Percentiles rank a stretch among this genome's conserved stretches.
These are phyloP conservation scores for Conger conger DNA, from an alignment of 2,113 vertebrate genomes.

Conservation along the genomic window DNA sequence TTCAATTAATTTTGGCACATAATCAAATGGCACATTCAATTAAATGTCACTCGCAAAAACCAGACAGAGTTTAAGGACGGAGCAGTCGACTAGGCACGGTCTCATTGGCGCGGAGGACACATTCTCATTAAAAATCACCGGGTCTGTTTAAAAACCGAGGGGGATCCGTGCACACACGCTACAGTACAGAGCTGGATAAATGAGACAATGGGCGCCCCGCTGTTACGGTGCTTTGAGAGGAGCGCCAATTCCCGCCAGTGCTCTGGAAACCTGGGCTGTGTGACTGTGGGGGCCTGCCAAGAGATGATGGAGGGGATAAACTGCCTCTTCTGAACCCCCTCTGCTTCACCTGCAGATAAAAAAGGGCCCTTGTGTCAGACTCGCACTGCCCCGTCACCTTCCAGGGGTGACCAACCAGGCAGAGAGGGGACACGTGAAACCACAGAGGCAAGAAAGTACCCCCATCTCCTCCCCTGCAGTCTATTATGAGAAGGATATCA, in stretches of 20 bases:
- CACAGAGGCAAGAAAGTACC: slow-evolving; percentile 43
- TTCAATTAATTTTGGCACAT: background rate
- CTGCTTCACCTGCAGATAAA: slow-evolving; percentile 29
- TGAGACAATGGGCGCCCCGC: background rate
- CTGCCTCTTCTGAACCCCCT: background rate
- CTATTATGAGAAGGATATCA: background rate
- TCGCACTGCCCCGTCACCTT: slow-evolving; percentile 30
- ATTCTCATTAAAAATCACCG: background rate
- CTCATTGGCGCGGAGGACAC: background rate
- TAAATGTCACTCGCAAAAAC: background rate
- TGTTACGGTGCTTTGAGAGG: background rate
- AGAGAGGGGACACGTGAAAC: slow-evolving; percentile 37
- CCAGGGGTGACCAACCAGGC: slow-evolving; percentile 21
- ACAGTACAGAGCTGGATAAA: background rate
- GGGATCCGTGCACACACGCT: background rate
- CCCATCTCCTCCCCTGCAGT: background rate
- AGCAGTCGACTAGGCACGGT: background rate
- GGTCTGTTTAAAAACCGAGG: background rate
- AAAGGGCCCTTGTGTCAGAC: slow-evolving; percentile 6
- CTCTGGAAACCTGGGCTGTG: background rate
- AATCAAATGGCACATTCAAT: background rate
- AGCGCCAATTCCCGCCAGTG: background rate
- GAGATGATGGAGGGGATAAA: background rate
- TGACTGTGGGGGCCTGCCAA: background rate
- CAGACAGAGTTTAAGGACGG: too few species aligned